Evolutionary conservation across 2,797 vertebrate genomes (phyloP).

Genomic region (Cetoscarus ocellatus): DNA sequence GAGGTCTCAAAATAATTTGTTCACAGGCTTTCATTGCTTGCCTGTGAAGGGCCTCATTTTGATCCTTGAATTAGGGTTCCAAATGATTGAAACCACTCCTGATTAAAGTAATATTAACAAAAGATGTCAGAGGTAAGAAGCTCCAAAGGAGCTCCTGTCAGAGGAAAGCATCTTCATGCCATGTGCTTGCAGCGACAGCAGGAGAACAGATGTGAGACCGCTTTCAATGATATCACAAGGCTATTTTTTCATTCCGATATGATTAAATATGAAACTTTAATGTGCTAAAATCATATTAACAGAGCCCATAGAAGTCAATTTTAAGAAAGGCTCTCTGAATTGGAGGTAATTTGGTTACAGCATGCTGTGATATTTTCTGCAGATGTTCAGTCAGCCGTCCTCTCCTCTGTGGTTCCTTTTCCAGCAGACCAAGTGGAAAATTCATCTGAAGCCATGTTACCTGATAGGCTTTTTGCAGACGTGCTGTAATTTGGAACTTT

Average conservation of each 20-base stretch:
- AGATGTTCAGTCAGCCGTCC: conserved; percentile 50
- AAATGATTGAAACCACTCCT: neutral
- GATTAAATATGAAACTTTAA: neutral
- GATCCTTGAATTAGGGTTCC: no score
- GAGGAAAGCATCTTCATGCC: neutral
- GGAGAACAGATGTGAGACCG: neutral
- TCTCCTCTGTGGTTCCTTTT: conserved; percentile 40
- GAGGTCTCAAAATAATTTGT: no score
- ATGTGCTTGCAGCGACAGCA: conserved; percentile 26
- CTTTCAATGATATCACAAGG: neutral
- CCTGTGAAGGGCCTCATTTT: no score
- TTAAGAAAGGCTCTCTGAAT: neutral
- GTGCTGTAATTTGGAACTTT: conserved; percentile 33
- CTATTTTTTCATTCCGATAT: neutral
- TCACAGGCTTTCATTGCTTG: no score
- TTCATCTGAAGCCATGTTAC: conserved; percentile 46
- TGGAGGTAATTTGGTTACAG: conserved; percentile 8
- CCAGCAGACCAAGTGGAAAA: conserved; percentile 72
- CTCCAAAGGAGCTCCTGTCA: neutral
- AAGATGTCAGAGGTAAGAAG: neutral
- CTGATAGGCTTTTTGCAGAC: conserved; percentile 47
- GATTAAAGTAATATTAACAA: neutral
- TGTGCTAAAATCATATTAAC: neutral
- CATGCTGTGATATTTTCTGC: conserved; percentile 47
- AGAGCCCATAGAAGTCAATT: neutral